Evolutionary conservation across 2,797 vertebrate species (phyloP).

Genomic region (Mareca strepera): DNA sequence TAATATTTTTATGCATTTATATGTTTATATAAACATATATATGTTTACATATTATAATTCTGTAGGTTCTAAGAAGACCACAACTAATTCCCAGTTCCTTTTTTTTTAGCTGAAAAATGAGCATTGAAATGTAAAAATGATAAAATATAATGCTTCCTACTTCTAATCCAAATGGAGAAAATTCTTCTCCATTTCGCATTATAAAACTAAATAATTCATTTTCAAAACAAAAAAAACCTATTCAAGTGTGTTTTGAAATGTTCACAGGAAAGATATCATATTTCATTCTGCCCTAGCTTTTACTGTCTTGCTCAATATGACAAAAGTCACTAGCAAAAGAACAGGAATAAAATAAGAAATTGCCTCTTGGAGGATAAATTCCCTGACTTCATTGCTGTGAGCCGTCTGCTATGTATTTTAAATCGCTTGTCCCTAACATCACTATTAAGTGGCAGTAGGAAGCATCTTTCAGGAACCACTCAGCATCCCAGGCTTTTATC

Average conservation of each 20-base stretch:
- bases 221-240: neutral
- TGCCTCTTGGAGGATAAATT: neutral
- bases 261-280: neutral
- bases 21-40: neutral
- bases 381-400: neutral
- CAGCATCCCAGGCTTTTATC: neutral
- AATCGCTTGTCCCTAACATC: neutral
- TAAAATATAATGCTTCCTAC: neutral
- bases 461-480: neutral
- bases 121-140: neutral
- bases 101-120: neutral
- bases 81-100: neutral
- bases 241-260: slow-evolving; percentile 4
- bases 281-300: slow-evolving; percentile 17
- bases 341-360: neutral
- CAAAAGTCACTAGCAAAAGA: slow-evolving; percentile 11
- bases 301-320: slow-evolving; percentile 15
- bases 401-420: neutral
- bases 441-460: neutral
- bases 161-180: neutral
- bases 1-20: too few species aligned
- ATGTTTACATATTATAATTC: neutral
- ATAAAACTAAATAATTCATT: slow-evolving; percentile 30
- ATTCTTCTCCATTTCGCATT: neutral
- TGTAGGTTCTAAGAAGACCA: neutral